These are phyloP conservation scores for Linnaemya vulpina DNA, from an alignment of 2,888 invertebrate species.

Conservation along the genomic window DNA sequence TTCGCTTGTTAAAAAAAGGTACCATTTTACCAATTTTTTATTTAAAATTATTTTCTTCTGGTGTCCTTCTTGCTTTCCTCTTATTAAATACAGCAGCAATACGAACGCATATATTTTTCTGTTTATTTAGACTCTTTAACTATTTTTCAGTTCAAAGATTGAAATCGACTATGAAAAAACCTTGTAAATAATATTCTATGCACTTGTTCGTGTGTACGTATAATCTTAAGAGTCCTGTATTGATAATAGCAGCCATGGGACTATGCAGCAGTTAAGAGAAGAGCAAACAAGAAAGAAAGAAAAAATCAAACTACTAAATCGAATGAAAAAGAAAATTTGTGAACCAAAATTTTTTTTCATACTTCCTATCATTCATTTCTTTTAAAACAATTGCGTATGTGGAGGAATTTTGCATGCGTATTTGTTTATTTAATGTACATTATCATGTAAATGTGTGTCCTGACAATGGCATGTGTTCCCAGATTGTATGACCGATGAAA, in stretches of 20 bases:
- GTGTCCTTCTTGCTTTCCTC: not conserved
- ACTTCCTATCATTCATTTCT: constrained; percentile 33
- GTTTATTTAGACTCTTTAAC: constrained; percentile 60
- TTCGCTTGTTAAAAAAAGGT: not conserved
- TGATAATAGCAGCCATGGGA: constrained; percentile 56
- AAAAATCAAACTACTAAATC: constrained; percentile 6
- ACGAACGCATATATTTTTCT: constrained; percentile 61
- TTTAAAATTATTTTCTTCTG: not conserved
- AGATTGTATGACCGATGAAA: constrained; percentile 39
- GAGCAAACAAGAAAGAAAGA: not conserved
- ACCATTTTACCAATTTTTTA: not conserved
- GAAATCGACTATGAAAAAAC: constrained; percentile 40
- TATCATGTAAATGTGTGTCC: constrained; percentile 36
- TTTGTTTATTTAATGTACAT: constrained; percentile 10
- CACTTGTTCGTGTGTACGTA: not conserved
- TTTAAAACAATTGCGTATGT: constrained; percentile 38
- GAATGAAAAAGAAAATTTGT: constrained; percentile 48
- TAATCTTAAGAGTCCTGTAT: constrained; percentile 32
- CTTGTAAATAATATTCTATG: constrained; percentile 11
- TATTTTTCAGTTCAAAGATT: constrained; percentile 48
- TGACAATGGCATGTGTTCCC: constrained; percentile 43
- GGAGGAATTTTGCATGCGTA: constrained; percentile 8
- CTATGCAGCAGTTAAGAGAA: constrained; percentile 17
- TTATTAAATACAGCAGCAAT: constrained; percentile 8
- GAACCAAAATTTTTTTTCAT: constrained; percentile 1